Percentiles rank a stretch among this genome's conserved stretches.
phyloP scores from a whole-genome alignment of 92 coral and sea anemone species.

The Plumapathes pennacea region DNA sequence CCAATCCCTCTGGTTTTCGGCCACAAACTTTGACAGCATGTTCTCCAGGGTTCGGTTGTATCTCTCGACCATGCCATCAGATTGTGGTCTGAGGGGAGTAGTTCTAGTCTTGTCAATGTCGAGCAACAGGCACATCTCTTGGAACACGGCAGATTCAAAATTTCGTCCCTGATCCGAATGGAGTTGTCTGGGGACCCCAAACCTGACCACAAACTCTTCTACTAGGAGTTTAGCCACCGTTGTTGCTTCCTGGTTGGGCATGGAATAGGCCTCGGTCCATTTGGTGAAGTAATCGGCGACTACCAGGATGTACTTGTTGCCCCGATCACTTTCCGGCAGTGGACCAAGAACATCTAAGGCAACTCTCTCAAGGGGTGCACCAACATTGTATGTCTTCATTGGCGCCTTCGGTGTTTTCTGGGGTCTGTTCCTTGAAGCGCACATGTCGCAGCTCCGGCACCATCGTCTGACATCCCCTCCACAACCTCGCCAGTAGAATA shows the following conservation, averaged over 20 bases:
- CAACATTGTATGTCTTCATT: not conserved
- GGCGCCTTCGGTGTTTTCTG: slow-evolving; percentile 2
- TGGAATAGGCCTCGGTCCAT: slow-evolving; percentile 7
- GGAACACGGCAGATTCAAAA: no score
- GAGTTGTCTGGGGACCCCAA: slow-evolving; percentile 7
- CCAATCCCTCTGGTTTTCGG: slow-evolving; percentile 40
- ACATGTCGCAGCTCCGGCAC: slow-evolving; percentile 9
- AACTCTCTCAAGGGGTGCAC: slow-evolving; percentile 9
- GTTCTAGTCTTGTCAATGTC: no score
- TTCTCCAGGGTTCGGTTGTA: slow-evolving; percentile 43
- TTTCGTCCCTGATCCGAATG: slow-evolving; percentile 14
- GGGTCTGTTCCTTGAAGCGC: slow-evolving; percentile 10
- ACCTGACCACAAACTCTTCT: slow-evolving; percentile 10
- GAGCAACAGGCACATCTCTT: no score
- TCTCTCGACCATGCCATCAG: slow-evolving; percentile 44
- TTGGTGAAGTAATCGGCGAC: slow-evolving; percentile 1
- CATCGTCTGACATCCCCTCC: slow-evolving; percentile 6
- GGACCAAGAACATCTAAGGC: not conserved
- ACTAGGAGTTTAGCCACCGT: slow-evolving; percentile 13
- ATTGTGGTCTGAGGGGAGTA: slow-evolving; percentile 42
- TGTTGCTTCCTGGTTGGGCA: slow-evolving; percentile 17
- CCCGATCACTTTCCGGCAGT: not conserved
- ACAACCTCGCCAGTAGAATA: slow-evolving; percentile 23
- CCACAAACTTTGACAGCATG: slow-evolving; percentile 26
- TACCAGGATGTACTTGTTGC: not conserved